These are phyloP conservation scores for Pygoscelis antarcticus DNA, from an alignment of 2,113 vertebrate genomes.

Conservation along the genomic window DNA sequence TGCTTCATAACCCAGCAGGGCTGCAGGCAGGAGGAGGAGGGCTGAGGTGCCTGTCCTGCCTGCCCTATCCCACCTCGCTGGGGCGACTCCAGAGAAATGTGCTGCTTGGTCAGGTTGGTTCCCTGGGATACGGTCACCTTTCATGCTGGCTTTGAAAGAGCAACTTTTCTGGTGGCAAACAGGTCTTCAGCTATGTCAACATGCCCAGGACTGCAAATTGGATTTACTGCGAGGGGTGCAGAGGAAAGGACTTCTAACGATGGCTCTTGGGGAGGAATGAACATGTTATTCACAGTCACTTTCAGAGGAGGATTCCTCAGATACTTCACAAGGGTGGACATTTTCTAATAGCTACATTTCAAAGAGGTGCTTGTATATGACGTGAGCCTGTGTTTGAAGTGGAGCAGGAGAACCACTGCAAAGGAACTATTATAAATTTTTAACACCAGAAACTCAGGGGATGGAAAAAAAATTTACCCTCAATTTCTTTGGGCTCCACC, in stretches of 20 bases:
- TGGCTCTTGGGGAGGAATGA: neutral
- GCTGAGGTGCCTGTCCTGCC: neutral
- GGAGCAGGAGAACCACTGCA: neutral
- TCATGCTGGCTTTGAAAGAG: neutral
- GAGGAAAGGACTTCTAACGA: neutral
- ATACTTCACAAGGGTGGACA: neutral
- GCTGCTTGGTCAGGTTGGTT: neutral
- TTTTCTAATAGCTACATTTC: neutral
- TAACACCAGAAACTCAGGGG: neutral
- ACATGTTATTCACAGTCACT: neutral
- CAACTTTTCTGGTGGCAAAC: neutral
- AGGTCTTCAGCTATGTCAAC: neutral
- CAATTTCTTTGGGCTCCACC: neutral
- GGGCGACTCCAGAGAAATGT: neutral
- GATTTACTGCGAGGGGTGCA: neutral
- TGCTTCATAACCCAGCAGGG: too few species aligned
- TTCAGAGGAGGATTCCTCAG: neutral
- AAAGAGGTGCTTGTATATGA: neutral
- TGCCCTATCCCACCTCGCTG: fast-evolving
- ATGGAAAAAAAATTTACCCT: neutral
- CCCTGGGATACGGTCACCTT: neutral
- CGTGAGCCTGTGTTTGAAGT: neutral
- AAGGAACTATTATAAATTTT: neutral
- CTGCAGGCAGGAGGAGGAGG: neutral
- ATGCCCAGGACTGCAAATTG: neutral